phyloP scores from a whole-genome alignment of 2,888 invertebrate genomes.

The Sinohyriopsis cumingii region DNA sequence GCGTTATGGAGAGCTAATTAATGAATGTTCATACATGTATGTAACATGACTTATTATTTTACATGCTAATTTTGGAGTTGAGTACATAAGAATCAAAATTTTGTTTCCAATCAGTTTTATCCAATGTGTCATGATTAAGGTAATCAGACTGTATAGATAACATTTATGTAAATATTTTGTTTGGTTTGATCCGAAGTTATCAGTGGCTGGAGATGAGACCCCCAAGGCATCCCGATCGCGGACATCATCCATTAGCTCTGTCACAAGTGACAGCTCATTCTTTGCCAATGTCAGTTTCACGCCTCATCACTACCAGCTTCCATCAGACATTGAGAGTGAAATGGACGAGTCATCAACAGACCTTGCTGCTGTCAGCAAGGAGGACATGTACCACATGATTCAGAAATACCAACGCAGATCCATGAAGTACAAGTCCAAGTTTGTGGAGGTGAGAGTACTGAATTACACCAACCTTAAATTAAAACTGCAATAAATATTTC shows the following conservation, averaged over 20 bases:
- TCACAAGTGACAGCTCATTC: constrained; percentile 60
- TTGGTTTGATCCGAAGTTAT: constrained; percentile 25
- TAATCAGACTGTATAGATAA: no score
- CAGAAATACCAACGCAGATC: constrained; percentile 60
- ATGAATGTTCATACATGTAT: no score
- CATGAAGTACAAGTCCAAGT: constrained; percentile 61
- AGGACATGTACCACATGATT: constrained; percentile 59
- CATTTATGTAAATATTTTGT: neutral
- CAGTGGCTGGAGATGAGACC: constrained; percentile 53
- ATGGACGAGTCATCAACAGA: constrained; percentile 56
- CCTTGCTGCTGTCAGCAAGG: constrained; percentile 56
- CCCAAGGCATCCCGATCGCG: constrained; percentile 51
- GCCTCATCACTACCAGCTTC: constrained; percentile 51
- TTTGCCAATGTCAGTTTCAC: constrained; percentile 53
- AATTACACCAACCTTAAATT: neutral
- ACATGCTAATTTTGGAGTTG: no score
- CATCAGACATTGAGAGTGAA: constrained; percentile 64
- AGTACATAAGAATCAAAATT: no score
- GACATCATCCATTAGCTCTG: constrained; percentile 62
- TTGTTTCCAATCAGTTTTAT: no score
- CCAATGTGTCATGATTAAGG: no score
- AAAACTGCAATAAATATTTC: no score
- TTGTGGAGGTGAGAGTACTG: constrained; percentile 54
- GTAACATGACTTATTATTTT: no score
- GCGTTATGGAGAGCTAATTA: no score